Evolutionary conservation across 2,113 vertebrate species (phyloP).

Genomic region (Porphyrio hochstetteri): DNA sequence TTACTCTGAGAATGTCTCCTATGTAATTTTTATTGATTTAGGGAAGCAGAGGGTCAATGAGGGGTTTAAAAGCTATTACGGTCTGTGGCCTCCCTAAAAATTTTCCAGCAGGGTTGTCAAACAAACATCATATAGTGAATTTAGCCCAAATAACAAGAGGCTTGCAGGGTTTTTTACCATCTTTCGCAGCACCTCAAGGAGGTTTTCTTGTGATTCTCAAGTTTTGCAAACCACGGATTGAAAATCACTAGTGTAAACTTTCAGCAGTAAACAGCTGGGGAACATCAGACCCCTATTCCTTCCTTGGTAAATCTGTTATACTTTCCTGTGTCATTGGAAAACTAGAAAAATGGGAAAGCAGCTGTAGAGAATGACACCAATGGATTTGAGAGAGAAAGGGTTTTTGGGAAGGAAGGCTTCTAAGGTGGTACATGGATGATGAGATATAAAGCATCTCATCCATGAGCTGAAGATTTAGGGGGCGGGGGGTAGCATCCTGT

Average conservation of each 20-base stretch:
- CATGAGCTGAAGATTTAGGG: not conserved
- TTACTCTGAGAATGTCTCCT: not conserved
- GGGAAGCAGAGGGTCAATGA: not conserved
- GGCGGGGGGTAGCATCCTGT: not conserved
- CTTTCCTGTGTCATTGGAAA: not conserved
- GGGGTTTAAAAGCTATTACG: not conserved
- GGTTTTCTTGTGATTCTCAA: not conserved
- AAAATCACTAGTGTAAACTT: constrained; percentile 3
- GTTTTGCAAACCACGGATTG: constrained; percentile 2
- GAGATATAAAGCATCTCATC: not conserved
- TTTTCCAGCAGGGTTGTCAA: not conserved
- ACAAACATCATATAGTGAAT: not conserved
- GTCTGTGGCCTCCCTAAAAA: not conserved
- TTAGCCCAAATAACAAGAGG: not conserved
- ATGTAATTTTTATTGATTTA: not conserved
- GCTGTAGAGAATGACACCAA: not conserved
- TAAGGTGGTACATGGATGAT: accelerated
- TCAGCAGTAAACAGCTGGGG: not conserved
- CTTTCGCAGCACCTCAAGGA: not conserved
- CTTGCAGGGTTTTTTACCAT: not conserved
- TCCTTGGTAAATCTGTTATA: not conserved
- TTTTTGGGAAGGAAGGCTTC: not conserved
- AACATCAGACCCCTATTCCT: not conserved
- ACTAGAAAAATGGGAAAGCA: not conserved
- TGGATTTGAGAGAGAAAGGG: not conserved